Conservation (phyloP, 2,113 vertebrate genomes). For the Pterocles gutturalis region DNA sequence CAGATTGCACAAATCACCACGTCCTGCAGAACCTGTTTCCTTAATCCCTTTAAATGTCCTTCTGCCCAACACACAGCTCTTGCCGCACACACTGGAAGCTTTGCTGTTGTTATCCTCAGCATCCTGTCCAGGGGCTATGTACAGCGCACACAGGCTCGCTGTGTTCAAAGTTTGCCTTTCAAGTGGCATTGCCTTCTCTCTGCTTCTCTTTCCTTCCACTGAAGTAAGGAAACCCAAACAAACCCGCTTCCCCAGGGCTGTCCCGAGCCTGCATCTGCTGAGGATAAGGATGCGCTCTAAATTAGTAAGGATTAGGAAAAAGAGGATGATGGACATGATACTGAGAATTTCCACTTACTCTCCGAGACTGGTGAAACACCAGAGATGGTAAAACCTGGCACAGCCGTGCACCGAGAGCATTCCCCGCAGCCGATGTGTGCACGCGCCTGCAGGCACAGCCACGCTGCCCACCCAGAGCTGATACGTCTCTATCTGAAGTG, state of each 20-base stretch:
- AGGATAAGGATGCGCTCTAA: rapidly evolving
- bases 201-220: not conserved
- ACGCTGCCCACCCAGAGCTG: not conserved
- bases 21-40: not conserved
- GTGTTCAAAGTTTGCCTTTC: not conserved
- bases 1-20: not conserved
- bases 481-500: slow-evolving; percentile 42
- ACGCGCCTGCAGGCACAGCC: rapidly evolving
- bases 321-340: rapidly evolving
- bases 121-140: not conserved
- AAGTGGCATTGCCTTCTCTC: not conserved
- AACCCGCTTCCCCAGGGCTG: not conserved
- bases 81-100: not conserved
- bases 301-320: not conserved
- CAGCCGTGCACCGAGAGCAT: not conserved
- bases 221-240: not conserved
- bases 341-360: not conserved
- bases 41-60: not conserved
- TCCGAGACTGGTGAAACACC: not conserved
- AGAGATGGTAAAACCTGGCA: not conserved
- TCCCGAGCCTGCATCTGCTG: rapidly evolving
- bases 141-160: rapidly evolving
- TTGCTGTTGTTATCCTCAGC: not conserved
- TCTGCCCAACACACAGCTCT: not conserved
- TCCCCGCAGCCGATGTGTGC: not conserved